phyloP scores from a whole-genome alignment of 2,797 vertebrate genomes.

The Hemibagrus guttatus region DNA sequence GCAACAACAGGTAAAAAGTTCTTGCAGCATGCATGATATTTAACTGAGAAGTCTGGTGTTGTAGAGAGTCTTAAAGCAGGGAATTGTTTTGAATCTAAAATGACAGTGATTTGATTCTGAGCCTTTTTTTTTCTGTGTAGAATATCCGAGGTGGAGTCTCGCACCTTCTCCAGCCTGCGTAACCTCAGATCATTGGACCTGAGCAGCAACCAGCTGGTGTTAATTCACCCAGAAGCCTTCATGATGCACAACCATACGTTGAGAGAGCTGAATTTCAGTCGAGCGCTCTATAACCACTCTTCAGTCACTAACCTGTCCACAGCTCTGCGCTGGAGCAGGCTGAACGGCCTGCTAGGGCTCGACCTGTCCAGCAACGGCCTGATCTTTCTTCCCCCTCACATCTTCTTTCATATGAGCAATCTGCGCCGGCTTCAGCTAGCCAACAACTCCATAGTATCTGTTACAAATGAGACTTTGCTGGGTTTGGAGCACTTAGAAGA shows the following conservation, averaged over 20 bases:
- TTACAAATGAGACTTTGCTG: slow-evolving; percentile 71
- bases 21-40: neutral
- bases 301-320: slow-evolving; percentile 66
- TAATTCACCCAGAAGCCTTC: slow-evolving; percentile 77
- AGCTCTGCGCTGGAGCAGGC: slow-evolving; percentile 68
- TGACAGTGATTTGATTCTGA: neutral
- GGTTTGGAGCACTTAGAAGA: slow-evolving; percentile 72
- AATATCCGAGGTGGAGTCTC: slow-evolving; percentile 72
- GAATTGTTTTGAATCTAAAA: neutral
- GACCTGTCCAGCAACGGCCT: slow-evolving; percentile 77
- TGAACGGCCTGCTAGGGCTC: slow-evolving; percentile 65
- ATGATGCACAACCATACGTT: slow-evolving; percentile 67
- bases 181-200: slow-evolving; percentile 77
- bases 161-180: slow-evolving; percentile 70
- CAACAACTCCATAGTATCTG: slow-evolving; percentile 76
- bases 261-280: slow-evolving; percentile 79
- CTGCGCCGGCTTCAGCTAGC: slow-evolving; percentile 68
- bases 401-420: slow-evolving; percentile 67
- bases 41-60: neutral
- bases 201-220: slow-evolving; percentile 77
- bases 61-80: neutral
- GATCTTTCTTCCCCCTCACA: slow-evolving; percentile 66
- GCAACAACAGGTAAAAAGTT: slow-evolving; percentile 77
- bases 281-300: slow-evolving; percentile 75
- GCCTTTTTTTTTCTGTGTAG: slow-evolving; percentile 56